Conservation (phyloP, 2,113 vertebrate species). For the Sceloporus tristichus region DNA sequence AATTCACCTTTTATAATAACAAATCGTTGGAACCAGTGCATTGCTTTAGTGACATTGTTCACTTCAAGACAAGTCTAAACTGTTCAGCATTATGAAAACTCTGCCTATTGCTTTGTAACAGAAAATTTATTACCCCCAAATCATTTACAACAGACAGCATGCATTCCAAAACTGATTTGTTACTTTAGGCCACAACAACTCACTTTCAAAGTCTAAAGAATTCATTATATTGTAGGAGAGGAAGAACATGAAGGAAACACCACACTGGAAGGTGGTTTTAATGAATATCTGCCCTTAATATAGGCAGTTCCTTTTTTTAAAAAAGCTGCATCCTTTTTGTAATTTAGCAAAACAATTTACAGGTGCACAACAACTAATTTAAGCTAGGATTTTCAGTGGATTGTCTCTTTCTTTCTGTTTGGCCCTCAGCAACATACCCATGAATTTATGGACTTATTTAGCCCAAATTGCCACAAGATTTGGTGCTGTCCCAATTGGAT, state of each 20-base stretch:
- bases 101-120: constrained; percentile 81
- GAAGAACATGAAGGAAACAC: constrained; percentile 44
- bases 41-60: constrained; percentile 82
- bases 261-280: constrained; percentile 7
- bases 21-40: constrained; percentile 79
- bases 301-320: background rate
- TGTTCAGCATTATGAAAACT: constrained; percentile 83
- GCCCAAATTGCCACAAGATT: background rate
- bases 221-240: constrained; percentile 63
- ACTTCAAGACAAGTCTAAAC: constrained; percentile 89
- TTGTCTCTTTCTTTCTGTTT: background rate
- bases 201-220: constrained; percentile 71
- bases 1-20: constrained; percentile 83
- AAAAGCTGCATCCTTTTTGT: constrained; percentile 25
- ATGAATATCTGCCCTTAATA: constrained; percentile 48
- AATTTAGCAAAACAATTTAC: background rate
- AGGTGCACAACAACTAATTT: background rate
- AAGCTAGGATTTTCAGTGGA: constrained; percentile 15
- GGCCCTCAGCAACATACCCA: background rate
- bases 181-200: constrained; percentile 80
- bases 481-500: background rate
- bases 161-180: constrained; percentile 87
- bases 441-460: background rate
- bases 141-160: constrained; percentile 86
- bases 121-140: constrained; percentile 88